Percentiles rank a stretch among this genome's conserved stretches.
Evolutionary conservation across 2,888 invertebrate species (phyloP).

Genomic region (Arge pagana): DNA sequence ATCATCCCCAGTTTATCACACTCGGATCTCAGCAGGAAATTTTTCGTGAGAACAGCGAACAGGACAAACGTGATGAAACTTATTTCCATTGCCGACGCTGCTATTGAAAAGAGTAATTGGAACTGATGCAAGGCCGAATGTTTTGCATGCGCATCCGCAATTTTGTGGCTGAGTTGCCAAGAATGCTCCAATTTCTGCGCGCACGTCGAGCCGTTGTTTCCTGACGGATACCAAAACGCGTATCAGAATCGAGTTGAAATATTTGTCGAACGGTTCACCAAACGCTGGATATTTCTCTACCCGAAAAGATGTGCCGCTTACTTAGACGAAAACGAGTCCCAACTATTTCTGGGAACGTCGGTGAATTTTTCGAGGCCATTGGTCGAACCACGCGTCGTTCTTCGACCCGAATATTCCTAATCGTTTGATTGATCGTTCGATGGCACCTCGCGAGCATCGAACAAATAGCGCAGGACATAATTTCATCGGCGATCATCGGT

Average conservation of each 20-base stretch:
- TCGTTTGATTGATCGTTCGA: background rate
- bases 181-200: constrained; percentile 3
- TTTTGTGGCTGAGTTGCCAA: constrained; percentile 1
- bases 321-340: background rate
- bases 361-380: background rate
- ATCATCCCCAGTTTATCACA: background rate
- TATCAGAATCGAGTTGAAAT: background rate
- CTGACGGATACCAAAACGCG: background rate
- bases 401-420: too few species aligned
- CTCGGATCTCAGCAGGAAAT: background rate
- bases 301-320: background rate
- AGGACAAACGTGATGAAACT: background rate
- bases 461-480: constrained; percentile 9
- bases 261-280: too few species aligned
- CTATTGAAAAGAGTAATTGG: constrained; percentile 3
- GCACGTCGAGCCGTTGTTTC: background rate
- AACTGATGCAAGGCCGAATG: constrained; percentile 5
- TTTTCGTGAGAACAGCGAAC: background rate
- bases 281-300: background rate
- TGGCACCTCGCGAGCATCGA: constrained; percentile 4
- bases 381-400: too few species aligned
- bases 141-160: background rate
- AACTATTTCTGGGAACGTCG: background rate
- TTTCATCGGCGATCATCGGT: constrained; percentile 7
- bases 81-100: background rate